Percentiles rank a stretch among this genome's conserved stretches.
These are phyloP conservation scores for Trematomus loennbergii DNA, from an alignment of 2,113 vertebrate genomes.

Conservation along the genomic window DNA sequence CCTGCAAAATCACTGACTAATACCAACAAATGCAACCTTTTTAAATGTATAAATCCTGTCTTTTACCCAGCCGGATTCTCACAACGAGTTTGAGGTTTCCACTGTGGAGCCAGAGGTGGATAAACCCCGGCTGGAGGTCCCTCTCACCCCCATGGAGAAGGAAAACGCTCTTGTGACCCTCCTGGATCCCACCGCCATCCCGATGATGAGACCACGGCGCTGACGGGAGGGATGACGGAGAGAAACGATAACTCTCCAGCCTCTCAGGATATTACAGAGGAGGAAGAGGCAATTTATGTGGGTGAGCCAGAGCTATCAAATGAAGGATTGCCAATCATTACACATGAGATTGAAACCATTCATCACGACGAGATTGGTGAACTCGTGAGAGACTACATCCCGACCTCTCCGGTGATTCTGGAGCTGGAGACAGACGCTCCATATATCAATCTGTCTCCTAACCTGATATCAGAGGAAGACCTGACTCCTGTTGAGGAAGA, in stretches of 20 bases:
- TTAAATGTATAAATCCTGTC: background rate
- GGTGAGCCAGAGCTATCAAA: conserved; percentile 18
- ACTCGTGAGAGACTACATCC: conserved; percentile 67
- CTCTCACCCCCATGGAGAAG: conserved; percentile 62
- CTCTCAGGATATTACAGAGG: conserved; percentile 30
- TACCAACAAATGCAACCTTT: background rate
- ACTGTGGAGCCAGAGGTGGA: conserved; percentile 41
- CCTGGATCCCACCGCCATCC: conserved; percentile 54
- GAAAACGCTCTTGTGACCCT: conserved; percentile 73
- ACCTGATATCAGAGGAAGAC: conserved; percentile 63
- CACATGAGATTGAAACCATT: conserved; percentile 77
- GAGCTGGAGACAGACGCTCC: conserved; percentile 36
- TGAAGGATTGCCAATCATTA: conserved; percentile 64
- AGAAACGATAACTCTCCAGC: conserved; percentile 8
- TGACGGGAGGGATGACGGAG: background rate
- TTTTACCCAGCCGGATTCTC: conserved; percentile 54
- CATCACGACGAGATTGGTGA: conserved; percentile 66
- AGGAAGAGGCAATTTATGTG: conserved; percentile 31
- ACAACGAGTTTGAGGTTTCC: conserved; percentile 68
- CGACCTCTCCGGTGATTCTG: conserved; percentile 27
- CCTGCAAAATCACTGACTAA: background rate
- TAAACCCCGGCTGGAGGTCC: conserved; percentile 18
- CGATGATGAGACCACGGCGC: conserved; percentile 2
- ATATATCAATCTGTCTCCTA: conserved; percentile 43
- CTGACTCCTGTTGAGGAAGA: conserved; percentile 40